Conservation (phyloP, 2,113 vertebrate species). For the Smithornis capensis region DNA sequence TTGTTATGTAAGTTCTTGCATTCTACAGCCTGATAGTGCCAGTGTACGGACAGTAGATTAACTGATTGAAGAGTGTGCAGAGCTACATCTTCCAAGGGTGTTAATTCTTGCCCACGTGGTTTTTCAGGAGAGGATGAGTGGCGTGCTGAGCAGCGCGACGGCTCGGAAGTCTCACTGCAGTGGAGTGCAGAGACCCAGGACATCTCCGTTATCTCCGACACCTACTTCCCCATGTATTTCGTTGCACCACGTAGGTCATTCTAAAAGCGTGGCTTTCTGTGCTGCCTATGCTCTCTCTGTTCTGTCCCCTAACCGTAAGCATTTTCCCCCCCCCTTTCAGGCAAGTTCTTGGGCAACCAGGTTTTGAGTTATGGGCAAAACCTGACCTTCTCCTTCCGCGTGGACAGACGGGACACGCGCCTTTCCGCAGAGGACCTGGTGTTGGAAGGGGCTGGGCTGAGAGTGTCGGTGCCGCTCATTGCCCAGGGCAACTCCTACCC, state of each 20-base stretch:
- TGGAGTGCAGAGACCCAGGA: slow-evolving; percentile 84
- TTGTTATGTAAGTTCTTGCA: neutral
- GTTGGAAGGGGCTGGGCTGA: slow-evolving; percentile 85
- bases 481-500: slow-evolving; percentile 96
- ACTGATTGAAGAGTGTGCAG: neutral
- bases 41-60: neutral
- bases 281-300: neutral
- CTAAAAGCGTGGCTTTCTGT: neutral
- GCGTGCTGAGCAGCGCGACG: slow-evolving; percentile 86
- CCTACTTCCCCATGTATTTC: slow-evolving; percentile 94
- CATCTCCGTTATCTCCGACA: slow-evolving; percentile 87
- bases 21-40: neutral
- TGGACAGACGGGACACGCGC: slow-evolving; percentile 87
- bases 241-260: slow-evolving; percentile 85
- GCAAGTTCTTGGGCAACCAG: slow-evolving; percentile 90
- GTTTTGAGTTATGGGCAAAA: slow-evolving; percentile 94
- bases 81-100: rapidly evolving
- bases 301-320: neutral
- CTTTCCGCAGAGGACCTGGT: slow-evolving; percentile 95
- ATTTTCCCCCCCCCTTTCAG: slow-evolving; percentile 70
- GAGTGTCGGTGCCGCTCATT: slow-evolving; percentile 89
- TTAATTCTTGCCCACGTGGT: neutral
- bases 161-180: slow-evolving; percentile 77
- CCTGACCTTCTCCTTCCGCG: slow-evolving; percentile 87
- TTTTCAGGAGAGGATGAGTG: slow-evolving; percentile 85